Conservation (phyloP, 1,140 invertebrate species). For the Eriocheir sinensis region DNA sequence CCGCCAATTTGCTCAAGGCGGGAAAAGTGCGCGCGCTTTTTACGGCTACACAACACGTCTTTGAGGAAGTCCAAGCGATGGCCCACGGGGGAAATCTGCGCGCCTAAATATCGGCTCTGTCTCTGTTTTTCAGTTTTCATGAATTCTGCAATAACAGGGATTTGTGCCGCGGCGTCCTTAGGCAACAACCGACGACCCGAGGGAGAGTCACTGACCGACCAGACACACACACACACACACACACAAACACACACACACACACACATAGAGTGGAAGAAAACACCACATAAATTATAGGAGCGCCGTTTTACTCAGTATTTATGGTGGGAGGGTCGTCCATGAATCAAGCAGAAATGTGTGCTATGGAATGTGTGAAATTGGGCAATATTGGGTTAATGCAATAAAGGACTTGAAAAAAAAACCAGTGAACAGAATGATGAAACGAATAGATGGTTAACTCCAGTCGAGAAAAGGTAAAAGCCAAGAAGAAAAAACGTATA, state of each 20-base stretch:
- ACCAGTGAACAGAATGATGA: neutral
- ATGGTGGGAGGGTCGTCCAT: too few species aligned
- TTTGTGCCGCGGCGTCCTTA: neutral
- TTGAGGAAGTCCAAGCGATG: slow-evolving; percentile 65
- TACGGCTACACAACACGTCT: slow-evolving; percentile 66
- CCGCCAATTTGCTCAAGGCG: slow-evolving; percentile 65
- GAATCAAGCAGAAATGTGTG: too few species aligned
- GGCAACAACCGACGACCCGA: neutral
- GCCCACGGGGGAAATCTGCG: slow-evolving; percentile 34
- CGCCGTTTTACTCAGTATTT: too few species aligned
- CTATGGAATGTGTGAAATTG: too few species aligned
- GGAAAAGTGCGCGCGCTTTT: slow-evolving; percentile 74
- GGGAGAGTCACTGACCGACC: neutral
- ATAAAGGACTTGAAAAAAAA: neutral
- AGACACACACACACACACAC: neutral
- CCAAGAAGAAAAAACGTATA: neutral
- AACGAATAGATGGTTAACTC: too few species aligned
- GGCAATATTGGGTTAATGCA: too few species aligned
- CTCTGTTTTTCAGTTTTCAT: slow-evolving; percentile 48
- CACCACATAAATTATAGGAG: too few species aligned
- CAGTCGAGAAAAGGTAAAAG: neutral
- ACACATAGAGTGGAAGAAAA: too few species aligned
- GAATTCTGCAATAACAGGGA: neutral
- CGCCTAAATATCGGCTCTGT: slow-evolving; percentile 47
- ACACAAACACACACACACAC: neutral